Base-by-base conservation (phyloP, 2,797 vertebrate species). In the Lepilemur ruficaudatus region DNA sequence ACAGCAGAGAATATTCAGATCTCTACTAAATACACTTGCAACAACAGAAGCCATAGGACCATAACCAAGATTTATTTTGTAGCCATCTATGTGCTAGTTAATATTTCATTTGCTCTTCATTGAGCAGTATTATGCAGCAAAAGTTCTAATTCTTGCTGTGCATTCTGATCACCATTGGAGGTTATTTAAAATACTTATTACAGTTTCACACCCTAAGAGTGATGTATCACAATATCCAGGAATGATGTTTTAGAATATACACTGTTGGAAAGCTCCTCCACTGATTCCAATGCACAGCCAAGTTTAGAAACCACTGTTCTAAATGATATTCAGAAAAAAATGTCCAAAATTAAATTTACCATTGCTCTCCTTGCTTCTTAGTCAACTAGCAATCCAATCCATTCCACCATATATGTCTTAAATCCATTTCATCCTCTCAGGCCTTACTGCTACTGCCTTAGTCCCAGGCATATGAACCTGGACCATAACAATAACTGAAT, bases 11-110 rank as follows among this genome's bases (percentile, higher is more conserved):
- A 89, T 91, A 86, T 46, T 89, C 83, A 67, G 23, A 95, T 81
- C 4, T 73, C 59, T 70, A 72, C 75, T 90, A 93, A 92, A 92
- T 76, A 86, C 38, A 85, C 69, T 94, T 96, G 73, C 25, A 95
- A 81, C 5, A 65, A 70, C 83, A 84, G 11, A 46, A 89, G 15
- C 25, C 52, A 78, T 87, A 57, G 48, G 41, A 73, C 11, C 67
- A 76, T 65, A 91, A 84, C 55, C 81, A 96, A 90, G 28, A 89
- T 22, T 70, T 96, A 90, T 73, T 80, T 55, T n/a, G 13, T 63
- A 32, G 75, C 43, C n/a, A 78, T 70, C 63, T 70, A 38, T 72
- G 28, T 75, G 22, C 50, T 89, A 86, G 82, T 70, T 95, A 93
- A 57, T 46, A 79, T 46, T 41, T 88, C 61, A 84, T 46, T 92